A percentile compares a stretch with the other conserved stretches of the same genome.
phyloP scores from a whole-genome alignment of 1,140 invertebrate genomes.

The Arion vulgaris region DNA sequence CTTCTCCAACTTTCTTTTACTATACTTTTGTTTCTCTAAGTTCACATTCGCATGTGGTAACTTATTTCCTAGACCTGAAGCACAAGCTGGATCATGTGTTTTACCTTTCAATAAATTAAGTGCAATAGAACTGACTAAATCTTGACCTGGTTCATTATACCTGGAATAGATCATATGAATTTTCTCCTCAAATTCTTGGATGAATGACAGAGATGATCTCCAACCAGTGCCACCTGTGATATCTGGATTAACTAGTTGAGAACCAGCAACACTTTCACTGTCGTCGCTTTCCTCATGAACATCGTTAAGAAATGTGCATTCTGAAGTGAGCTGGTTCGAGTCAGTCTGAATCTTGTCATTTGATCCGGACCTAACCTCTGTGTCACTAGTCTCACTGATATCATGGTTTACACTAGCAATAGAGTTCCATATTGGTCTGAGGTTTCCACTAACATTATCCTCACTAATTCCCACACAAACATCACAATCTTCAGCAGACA shows the following conservation, averaged over 20 bases:
- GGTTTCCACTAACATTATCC: neutral
- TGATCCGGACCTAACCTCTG: too few species aligned
- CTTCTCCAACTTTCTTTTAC: neutral
- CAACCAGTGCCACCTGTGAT: neutral
- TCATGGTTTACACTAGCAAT: neutral
- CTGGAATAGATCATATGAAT: neutral
- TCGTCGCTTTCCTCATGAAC: too few species aligned
- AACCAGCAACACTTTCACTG: too few species aligned
- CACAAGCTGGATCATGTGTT: neutral
- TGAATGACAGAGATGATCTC: slow-evolving; percentile 1
- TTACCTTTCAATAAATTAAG: neutral
- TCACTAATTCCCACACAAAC: neutral
- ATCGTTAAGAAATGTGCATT: too few species aligned
- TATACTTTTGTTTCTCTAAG: neutral
- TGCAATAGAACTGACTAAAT: neutral
- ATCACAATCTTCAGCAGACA: slow-evolving; percentile 7
- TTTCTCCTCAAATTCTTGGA: neutral
- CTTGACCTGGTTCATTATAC: neutral
- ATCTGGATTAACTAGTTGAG: neutral
- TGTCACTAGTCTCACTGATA: too few species aligned
- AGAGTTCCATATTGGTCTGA: neutral
- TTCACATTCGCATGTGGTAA: neutral
- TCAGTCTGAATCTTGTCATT: too few species aligned
- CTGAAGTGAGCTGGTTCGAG: too few species aligned
- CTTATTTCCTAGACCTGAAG: neutral